Base-by-base conservation (phyloP, 2,113 vertebrate genomes). In the Macquaria ambigua region DNA sequence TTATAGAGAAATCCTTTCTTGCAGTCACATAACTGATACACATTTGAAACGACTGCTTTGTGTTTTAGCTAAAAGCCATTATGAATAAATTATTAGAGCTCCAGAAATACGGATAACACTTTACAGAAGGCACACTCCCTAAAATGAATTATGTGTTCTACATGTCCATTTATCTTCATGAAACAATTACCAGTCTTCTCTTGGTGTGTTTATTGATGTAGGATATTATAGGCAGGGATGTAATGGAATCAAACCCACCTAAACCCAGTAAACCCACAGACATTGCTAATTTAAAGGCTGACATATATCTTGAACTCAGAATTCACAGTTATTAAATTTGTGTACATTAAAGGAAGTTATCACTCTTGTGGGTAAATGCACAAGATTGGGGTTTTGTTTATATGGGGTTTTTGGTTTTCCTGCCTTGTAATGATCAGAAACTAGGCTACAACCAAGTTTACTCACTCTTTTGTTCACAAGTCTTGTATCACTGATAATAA, bases 161-260 rank as follows among this genome's bases (percentile, higher is more conserved):
- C 10, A 58, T 48, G n/a, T 46, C 48, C 39, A 74, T 56, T 55
- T 18, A 34, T 74, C 61, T 64, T 58, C 39, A 66, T 66, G 1
- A 66, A 31, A 25, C 48, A 55, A 55, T 62, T n/a, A 56, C 8
- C 14, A 5, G 48, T n/a, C 16, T 20, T 63, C 15, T 41, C 23
- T 25, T 21, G 48, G 39, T 59, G 53, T 78, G 39, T 58, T 48
- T 79, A 59, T 79, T 48, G 41, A 69, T 69, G 39, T 15, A 15
- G 50, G 5, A 43, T 43, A 56, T 56, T 9, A 41, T 11, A 55
- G 37, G 4, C 10, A 20, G 34, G 3, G 23, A 9, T 67, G 10
- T 46, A 56, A 56, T 34, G 39, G 12, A 78, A 37, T 52, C 28
- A 28, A 34, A 46, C 34, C 34, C 71, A 70, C 20, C 20, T 63